Conservation (phyloP, 2,113 vertebrate genomes). For the Microcebus ravelobensis region DNA sequence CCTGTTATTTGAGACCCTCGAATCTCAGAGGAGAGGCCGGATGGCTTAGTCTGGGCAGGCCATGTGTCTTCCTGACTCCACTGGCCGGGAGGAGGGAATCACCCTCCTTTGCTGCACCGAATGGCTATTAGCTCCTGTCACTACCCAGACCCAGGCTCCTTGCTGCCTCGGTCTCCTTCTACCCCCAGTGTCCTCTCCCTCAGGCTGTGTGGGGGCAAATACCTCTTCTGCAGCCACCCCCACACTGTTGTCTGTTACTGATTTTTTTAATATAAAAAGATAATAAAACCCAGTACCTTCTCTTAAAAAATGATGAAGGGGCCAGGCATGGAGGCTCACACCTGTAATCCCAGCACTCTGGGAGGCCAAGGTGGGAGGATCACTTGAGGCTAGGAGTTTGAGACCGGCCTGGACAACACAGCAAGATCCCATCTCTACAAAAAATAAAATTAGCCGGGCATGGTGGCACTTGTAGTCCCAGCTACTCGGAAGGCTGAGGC, state of each 20-base stretch:
- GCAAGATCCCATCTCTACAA: too few relatives aligned
- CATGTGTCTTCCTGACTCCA: neutral
- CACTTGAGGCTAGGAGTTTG: too few relatives aligned
- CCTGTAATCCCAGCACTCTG: too few relatives aligned
- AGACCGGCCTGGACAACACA: too few relatives aligned
- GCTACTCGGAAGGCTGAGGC: too few relatives aligned
- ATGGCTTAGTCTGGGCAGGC: neutral
- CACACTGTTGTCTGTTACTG: conserved; percentile 79
- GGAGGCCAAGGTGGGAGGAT: too few relatives aligned
- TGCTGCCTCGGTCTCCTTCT: conserved; percentile 51
- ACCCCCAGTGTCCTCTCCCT: neutral
- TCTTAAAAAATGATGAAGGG: conserved; percentile 38
- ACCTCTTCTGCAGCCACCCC: conserved; percentile 72
- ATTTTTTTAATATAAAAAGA: conserved; percentile 66
- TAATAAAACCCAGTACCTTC: conserved; percentile 85
- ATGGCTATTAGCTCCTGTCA: neutral
- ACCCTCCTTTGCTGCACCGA: neutral
- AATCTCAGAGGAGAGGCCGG: too few relatives aligned
- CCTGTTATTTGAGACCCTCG: neutral
- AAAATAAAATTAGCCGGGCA: too few relatives aligned
- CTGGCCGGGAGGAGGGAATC: neutral
- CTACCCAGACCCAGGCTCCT: neutral
- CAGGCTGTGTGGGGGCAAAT: neutral
- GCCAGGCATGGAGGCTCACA: too few relatives aligned
- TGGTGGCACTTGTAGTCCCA: too few relatives aligned